Percentiles rank a stretch among this genome's conserved stretches.
These are phyloP conservation scores for Azorinus chamasolen DNA, from an alignment of 2,888 invertebrate genomes.

Conservation along the genomic window DNA sequence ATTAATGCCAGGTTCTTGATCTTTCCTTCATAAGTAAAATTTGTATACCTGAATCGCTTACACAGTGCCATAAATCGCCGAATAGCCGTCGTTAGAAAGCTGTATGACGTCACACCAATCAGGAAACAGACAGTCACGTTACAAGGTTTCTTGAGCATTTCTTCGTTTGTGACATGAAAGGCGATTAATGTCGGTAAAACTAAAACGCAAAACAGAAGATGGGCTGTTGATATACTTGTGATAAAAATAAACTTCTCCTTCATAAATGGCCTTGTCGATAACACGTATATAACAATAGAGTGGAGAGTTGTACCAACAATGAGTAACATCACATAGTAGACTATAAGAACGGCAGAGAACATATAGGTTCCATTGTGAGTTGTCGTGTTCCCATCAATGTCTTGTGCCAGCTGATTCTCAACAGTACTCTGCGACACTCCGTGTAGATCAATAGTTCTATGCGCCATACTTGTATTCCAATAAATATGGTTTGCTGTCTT, in stretches of 20 bases:
- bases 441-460: too few species aligned
- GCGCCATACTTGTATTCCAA: too few species aligned
- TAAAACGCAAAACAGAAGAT: conserved; percentile 23
- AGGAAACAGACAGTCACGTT: conserved; percentile 29
- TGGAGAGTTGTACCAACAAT: conserved; percentile 21
- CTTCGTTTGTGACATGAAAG: conserved; percentile 10
- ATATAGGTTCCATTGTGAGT: too few species aligned
- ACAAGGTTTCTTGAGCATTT: conserved; percentile 13
- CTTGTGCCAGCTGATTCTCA: too few species aligned
- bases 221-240: conserved; percentile 42
- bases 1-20: conserved; percentile 30
- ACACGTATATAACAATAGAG: conserved; percentile 26
- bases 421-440: too few species aligned
- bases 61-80: conserved; percentile 37
- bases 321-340: conserved; percentile 8
- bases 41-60: conserved; percentile 36
- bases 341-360: neutral
- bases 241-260: conserved; percentile 48
- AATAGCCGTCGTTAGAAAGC: conserved; percentile 41
- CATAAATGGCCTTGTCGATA: conserved; percentile 42
- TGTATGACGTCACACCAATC: conserved; percentile 40
- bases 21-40: conserved; percentile 50
- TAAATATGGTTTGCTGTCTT: too few species aligned
- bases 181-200: conserved; percentile 34
- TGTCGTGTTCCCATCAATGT: too few species aligned